Evolutionary conservation across 2,113 vertebrate genomes (phyloP).

Genomic region (Cariama cristata): DNA sequence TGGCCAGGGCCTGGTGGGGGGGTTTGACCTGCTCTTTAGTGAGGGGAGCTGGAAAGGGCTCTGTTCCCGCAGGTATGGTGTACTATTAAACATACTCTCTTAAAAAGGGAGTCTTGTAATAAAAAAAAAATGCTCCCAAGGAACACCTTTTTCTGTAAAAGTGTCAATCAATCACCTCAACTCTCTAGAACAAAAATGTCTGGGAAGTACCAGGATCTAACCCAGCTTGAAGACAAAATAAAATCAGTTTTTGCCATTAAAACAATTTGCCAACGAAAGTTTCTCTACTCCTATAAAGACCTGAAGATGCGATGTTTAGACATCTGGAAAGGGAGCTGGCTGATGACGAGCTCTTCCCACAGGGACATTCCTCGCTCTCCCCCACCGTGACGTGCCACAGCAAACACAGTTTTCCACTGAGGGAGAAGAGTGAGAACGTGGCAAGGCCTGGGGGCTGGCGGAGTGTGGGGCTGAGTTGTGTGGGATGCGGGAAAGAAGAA

Average conservation of each 20-base stretch:
- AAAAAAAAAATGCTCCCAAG: background rate
- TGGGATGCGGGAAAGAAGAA: too few species aligned
- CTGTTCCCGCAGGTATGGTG: rapidly evolving
- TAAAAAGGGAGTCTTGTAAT: background rate
- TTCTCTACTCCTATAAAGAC: too few species aligned
- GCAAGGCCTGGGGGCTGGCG: too few species aligned
- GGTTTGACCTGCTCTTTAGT: background rate
- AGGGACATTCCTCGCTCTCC: too few species aligned
- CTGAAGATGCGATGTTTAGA: background rate
- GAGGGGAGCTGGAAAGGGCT: background rate
- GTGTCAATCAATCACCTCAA: background rate
- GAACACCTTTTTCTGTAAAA: background rate
- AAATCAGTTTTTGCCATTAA: background rate
- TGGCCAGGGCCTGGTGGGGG: background rate
- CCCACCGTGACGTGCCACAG: too few species aligned
- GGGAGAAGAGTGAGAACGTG: too few species aligned
- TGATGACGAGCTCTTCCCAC: background rate
- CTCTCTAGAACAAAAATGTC: background rate
- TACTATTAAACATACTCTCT: background rate
- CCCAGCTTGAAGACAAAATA: background rate
- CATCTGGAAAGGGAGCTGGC: background rate
- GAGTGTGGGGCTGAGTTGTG: too few species aligned
- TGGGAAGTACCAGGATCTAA: background rate
- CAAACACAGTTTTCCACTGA: too few species aligned
- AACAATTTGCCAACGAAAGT: background rate